Base-by-base conservation (phyloP, 1,140 invertebrate species). In the Colletes gigas region DNA sequence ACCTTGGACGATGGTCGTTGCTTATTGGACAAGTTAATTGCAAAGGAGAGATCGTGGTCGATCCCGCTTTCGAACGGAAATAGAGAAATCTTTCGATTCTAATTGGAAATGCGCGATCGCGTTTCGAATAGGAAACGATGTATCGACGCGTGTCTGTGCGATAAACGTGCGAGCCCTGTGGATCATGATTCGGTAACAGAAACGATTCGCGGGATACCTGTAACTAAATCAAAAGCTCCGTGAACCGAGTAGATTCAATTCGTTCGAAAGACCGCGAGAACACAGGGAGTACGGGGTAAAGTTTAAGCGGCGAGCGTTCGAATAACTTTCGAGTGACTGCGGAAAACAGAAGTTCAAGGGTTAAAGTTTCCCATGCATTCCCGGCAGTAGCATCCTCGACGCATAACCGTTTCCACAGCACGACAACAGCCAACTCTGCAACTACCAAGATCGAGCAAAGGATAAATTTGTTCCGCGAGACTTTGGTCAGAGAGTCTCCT, bases 291-390 rank as follows among this genome's bases (percentile, higher is more conserved):
- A 19, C 30, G 17, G 17, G 6, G 12, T 2, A 44, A 19, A 71
- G 69, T 57, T 71, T 57, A 62, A 62, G 19, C 59, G 59, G 21
- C 12, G 39, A 19, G 17, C 17, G 0, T 17, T 41, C 52, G 68
- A 71, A 55, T 71, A 71, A 71, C 68, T 71, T 57, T 41, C 21
- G 68, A 47, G 47, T 54, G 21, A 50, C 14, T 14, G 17, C 4
- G 59, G 44, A 44, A 63, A 50, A 63, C 44, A 74, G 47, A 74
- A 63, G 71, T 63, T 39, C n/a, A 55, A 67, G 63, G 52, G 39
- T 55, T 21, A 21, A 55, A 76, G 74, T 76, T 68, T 47, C 3
- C 15, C 9, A 12, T n/a, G 57, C 14, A 30, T 21, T 30, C 65
- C 8, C 14, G 21, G 0, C 57, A 7, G 3, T 60, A 19, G 15